Evolutionary conservation across 2,113 vertebrate genomes (phyloP).

Genomic region (Rhagologus leucostigma): DNA sequence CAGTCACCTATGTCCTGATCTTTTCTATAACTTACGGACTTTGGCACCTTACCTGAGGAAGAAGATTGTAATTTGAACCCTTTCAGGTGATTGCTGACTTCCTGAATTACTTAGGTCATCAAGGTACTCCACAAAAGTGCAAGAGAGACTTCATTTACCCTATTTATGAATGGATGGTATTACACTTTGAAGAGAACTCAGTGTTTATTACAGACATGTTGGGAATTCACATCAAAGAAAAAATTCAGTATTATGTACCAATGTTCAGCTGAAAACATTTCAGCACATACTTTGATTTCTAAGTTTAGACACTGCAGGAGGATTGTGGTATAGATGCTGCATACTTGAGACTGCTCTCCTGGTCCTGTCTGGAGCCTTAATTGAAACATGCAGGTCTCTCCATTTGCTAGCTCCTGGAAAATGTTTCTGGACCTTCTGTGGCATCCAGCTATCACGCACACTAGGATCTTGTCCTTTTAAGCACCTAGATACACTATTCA

Average conservation of each 20-base stretch:
- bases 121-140: background rate
- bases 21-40: background rate
- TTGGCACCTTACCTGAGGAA: background rate
- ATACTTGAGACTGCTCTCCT: background rate
- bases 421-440: background rate
- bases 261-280: background rate
- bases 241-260: background rate
- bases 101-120: background rate
- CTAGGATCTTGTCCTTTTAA: background rate
- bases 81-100: background rate
- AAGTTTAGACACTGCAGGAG: background rate
- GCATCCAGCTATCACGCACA: background rate
- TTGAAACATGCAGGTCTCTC: background rate
- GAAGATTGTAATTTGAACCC: background rate
- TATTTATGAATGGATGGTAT: background rate
- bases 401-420: background rate
- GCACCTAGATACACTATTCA: background rate
- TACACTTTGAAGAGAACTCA: background rate
- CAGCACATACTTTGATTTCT: background rate
- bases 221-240: background rate
- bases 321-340: background rate
- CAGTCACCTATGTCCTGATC: background rate
- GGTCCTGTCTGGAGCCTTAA: background rate
- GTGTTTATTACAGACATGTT: background rate
- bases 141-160: background rate